phyloP scores from a whole-genome alignment of 2,797 vertebrate species.

The Zonotrichia albicollis region DNA sequence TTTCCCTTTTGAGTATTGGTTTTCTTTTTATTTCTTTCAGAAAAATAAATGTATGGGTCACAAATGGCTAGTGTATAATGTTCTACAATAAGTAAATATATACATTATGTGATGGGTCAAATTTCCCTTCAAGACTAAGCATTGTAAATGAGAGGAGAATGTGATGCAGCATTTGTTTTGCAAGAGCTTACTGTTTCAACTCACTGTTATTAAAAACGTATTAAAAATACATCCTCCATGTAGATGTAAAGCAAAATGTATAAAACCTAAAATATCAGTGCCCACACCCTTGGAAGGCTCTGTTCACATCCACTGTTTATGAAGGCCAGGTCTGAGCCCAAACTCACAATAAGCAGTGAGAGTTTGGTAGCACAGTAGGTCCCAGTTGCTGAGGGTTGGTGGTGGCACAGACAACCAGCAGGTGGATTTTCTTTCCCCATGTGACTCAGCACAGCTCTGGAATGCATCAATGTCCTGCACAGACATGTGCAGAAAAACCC shows the following conservation, averaged over 20 bases:
- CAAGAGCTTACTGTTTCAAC: neutral
- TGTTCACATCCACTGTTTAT: neutral
- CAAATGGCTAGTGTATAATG: neutral
- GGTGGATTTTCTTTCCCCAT: neutral
- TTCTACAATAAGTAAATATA: neutral
- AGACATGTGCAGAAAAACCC: neutral
- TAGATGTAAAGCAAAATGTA: neutral
- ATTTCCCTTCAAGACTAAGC: neutral
- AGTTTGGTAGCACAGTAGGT: neutral
- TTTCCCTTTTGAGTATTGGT: neutral
- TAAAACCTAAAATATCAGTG: neutral
- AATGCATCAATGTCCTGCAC: neutral
- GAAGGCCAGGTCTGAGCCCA: neutral
- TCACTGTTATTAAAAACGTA: neutral
- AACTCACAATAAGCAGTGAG: neutral
- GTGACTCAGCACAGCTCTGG: neutral
- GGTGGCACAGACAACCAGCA: neutral
- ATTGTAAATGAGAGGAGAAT: neutral
- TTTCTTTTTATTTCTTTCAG: neutral
- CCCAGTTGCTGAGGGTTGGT: neutral
- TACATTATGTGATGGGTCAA: fast-evolving
- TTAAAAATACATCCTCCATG: neutral
- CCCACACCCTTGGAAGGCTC: neutral
- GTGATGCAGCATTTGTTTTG: neutral
- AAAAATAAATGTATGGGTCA: neutral